Evolutionary conservation across 2,113 vertebrate species (phyloP).

Genomic region (Platichthys stellatus): DNA sequence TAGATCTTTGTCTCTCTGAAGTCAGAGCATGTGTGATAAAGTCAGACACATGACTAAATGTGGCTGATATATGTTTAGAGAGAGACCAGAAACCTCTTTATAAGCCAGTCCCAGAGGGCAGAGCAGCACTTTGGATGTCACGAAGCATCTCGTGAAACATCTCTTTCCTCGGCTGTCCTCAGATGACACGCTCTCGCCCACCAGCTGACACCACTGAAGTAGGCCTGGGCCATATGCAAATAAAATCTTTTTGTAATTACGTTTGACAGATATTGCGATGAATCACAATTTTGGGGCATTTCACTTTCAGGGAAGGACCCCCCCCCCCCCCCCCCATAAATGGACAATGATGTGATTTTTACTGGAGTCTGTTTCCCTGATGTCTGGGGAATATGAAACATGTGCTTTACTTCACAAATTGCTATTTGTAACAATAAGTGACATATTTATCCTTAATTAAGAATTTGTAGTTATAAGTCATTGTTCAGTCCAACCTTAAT

Average conservation of each 20-base stretch:
- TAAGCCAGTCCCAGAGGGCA: not conserved
- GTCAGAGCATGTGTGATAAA: slow-evolving; percentile 6
- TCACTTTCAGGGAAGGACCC: not conserved
- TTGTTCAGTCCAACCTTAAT: not conserved
- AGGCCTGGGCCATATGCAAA: not conserved
- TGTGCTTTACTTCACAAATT: not conserved
- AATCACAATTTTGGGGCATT: not conserved
- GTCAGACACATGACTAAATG: not conserved
- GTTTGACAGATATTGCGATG: not conserved
- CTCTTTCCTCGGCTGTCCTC: not conserved
- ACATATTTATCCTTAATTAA: too few relatives aligned
- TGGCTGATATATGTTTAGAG: not conserved
- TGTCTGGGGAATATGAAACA: not conserved
- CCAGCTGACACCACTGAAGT: not conserved
- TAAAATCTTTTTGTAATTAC: not conserved
- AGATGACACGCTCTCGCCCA: not conserved
- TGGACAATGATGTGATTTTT: too few relatives aligned
- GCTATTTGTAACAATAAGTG: too few relatives aligned
- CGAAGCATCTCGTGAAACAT: not conserved
- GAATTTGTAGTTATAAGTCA: not conserved
- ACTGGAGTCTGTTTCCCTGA: not conserved
- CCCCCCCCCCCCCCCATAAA: too few relatives aligned
- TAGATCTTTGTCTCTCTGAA: slow-evolving; percentile 3
- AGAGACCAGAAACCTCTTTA: not conserved
- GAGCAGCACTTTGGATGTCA: slow-evolving; percentile 25